These are phyloP conservation scores for Lasioglossum baleicum DNA, from an alignment of 1,140 invertebrate genomes.

Conservation along the genomic window DNA sequence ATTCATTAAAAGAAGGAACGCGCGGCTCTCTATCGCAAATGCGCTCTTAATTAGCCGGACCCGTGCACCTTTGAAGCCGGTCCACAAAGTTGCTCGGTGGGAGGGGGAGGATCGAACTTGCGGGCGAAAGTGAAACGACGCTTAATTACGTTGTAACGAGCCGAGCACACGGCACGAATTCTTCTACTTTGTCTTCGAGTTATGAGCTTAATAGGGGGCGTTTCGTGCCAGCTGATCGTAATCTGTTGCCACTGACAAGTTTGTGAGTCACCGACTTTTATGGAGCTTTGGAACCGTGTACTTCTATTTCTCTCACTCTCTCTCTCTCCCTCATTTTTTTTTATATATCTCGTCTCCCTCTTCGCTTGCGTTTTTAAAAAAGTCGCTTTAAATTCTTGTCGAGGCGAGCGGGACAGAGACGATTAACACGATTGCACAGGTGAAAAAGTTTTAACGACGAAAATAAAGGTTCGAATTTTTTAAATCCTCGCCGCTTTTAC, in stretches of 20 bases:
- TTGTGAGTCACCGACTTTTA: neutral
- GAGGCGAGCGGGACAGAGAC: too few relatives aligned
- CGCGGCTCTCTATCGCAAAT: neutral
- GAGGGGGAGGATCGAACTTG: slow-evolving; percentile 27
- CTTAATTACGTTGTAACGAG: slow-evolving; percentile 49
- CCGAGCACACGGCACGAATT: slow-evolving; percentile 29
- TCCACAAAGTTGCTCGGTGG: slow-evolving; percentile 19
- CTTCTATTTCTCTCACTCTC: neutral
- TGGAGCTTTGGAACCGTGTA: neutral
- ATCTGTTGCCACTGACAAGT: neutral
- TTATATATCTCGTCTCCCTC: too few relatives aligned
- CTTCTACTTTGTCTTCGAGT: slow-evolving; percentile 39
- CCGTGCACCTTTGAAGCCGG: slow-evolving; percentile 26
- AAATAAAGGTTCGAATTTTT: too few relatives aligned
- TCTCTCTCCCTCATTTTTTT: neutral
- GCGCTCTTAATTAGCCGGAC: slow-evolving; percentile 24
- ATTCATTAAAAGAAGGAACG: slow-evolving; percentile 5
- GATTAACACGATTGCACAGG: too few relatives aligned
- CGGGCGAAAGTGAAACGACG: slow-evolving; percentile 42
- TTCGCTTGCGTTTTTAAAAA: too few relatives aligned
- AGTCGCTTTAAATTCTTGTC: too few relatives aligned
- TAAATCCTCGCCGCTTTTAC: too few relatives aligned
- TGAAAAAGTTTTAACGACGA: too few relatives aligned
- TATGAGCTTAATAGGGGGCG: slow-evolving; percentile 25
- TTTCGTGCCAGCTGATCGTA: slow-evolving; percentile 12